Evolutionary conservation across 2,888 invertebrate species (phyloP), one percentile per base, ranked within the genome.

Genomic region (Laspeyria flexula): DNA sequence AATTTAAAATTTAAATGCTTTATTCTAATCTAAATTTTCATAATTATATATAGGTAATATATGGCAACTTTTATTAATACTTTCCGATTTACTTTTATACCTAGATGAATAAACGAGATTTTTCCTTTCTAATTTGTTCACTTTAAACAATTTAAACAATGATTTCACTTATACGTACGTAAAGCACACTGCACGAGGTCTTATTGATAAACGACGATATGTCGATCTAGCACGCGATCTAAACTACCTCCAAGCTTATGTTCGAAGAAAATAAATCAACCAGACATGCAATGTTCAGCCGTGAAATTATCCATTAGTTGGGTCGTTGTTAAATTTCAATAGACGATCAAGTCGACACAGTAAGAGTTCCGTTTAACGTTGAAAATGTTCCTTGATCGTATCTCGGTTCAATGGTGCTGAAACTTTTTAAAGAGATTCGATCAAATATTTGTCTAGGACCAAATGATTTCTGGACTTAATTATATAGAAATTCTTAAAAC

Each of bases 161-260:
- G 25, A 25, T 25, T 31, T 10, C 1, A 35, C 10, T 35, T 35
- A 11, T 18, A 18, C 9, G 15, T 18, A 18, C 7, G 4, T 10
- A 3, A 35, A 18, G 18, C n/a, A 18, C 18, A 18, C 11, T 33
- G 15, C 10, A 16, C 18, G n/a, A 25, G 35, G n/a, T 37, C 37
- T 37, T 37, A 37, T 37, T 37, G 37, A 37, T 37, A 37, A 37
- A 37, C 37, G 23, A 23, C 37, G 37, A 37, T 37, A 23, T 37
- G 37, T 23, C 37, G 21, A 37, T 37, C 37, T 37, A 23, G 23
- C 37, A 37, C 37, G 37, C 37, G 37, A 37, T 37, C 21, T 37
- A 11, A 37, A 7, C 37, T 37, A 37, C 35, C 35, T 35, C 18
- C 37, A 23, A 23, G 11, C 37, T 12, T 11, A 37, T 37, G 37